Evolutionary conservation across 2,888 invertebrate genomes (phyloP).

Genomic region (Tetranychus piercei): DNA sequence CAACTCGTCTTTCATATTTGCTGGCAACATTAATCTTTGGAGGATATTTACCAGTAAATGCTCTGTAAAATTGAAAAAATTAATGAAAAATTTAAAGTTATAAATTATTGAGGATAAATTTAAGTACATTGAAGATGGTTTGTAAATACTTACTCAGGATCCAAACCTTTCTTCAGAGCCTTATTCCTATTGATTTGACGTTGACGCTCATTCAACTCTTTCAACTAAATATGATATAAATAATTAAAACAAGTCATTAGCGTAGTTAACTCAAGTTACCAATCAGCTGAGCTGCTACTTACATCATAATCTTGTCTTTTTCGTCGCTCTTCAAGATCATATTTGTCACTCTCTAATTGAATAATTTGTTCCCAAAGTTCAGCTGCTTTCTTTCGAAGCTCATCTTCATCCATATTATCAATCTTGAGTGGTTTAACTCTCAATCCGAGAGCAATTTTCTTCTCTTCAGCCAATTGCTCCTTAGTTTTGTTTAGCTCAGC

Average conservation of each 20-base stretch:
- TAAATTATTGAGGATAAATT: constrained; percentile 10
- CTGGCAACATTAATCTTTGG: constrained; percentile 97
- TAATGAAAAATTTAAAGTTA: constrained; percentile 22
- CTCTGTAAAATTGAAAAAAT: constrained; percentile 30
- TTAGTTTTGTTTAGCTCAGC: constrained; percentile 92
- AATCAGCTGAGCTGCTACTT: constrained; percentile 33
- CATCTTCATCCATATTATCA: constrained; percentile 52
- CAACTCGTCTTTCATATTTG: constrained; percentile 94
- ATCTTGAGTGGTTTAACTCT: constrained; percentile 76
- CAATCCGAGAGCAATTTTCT: constrained; percentile 86
- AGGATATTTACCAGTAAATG: constrained; percentile 88
- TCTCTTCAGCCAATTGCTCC: constrained; percentile 93
- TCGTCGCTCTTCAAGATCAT: constrained; percentile 93
- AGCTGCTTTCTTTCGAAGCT: constrained; percentile 64
- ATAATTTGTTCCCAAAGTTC: constrained; percentile 87
- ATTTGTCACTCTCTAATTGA: constrained; percentile 90
- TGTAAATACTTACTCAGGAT: constrained; percentile 48
- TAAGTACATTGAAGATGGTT: neutral
- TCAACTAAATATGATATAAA: constrained; percentile 47
- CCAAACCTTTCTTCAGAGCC: constrained; percentile 84
- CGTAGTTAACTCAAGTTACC: no score
- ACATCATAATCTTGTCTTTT: constrained; percentile 98
- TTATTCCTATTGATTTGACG: constrained; percentile 95
- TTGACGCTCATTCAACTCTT: constrained; percentile 96
- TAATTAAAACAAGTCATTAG: no score